Evolutionary conservation across 2,113 vertebrate genomes (phyloP).

Genomic region (Pelecanus crispus): DNA sequence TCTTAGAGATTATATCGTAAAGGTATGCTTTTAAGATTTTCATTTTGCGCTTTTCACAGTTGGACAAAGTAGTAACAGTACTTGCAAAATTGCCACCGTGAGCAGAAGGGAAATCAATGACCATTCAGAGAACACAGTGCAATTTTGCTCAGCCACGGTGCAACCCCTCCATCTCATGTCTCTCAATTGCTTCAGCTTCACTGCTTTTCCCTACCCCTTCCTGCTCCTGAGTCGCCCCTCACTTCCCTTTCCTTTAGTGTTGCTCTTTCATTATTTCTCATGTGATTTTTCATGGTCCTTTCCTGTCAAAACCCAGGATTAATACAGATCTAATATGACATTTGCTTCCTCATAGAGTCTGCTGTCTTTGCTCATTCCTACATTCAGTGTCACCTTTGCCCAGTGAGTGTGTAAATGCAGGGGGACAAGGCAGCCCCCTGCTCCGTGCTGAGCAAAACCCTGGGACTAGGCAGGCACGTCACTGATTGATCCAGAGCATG

Average conservation of each 20-base stretch:
- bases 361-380: neutral
- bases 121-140: neutral
- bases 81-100: neutral
- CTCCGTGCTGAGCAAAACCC: neutral
- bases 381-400: neutral
- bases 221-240: fast-evolving
- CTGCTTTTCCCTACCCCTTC: neutral
- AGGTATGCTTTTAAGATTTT: neutral
- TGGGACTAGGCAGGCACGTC: fast-evolving
- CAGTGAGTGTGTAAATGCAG: neutral
- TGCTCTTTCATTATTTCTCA: neutral
- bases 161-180: neutral
- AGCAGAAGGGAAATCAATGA: neutral
- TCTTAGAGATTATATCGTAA: neutral
- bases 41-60: neutral
- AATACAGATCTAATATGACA: neutral
- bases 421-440: no score
- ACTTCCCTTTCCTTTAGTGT: neutral
- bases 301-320: neutral
- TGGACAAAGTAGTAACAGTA: neutral
- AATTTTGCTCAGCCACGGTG: neutral
- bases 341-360: neutral
- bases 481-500: fast-evolving
- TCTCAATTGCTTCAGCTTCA: neutral
- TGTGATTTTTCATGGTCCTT: neutral